Conservation (phyloP, 1,140 invertebrate genomes). For the Glossosoma conforme region DNA sequence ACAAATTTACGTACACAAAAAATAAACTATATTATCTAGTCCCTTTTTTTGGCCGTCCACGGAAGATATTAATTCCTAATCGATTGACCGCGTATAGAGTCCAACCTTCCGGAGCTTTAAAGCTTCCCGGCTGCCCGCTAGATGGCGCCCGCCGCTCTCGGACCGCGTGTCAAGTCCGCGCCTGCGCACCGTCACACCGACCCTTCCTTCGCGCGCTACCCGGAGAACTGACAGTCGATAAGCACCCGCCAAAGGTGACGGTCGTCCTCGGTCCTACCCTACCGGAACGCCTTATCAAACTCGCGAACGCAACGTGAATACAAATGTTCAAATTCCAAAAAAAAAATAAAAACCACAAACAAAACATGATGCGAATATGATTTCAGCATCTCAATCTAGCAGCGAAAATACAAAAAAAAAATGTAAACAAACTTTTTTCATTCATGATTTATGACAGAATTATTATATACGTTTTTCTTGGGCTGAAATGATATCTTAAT, state of each 20-base stretch:
- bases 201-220: constrained; percentile 13
- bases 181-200: neutral
- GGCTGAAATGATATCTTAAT: neutral
- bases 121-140: constrained; percentile 3
- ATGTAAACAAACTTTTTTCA: no score
- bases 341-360: neutral
- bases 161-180: constrained; percentile 15
- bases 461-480: neutral
- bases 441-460: no score
- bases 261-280: no score
- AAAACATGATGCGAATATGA: no score
- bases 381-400: no score
- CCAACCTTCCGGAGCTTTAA: neutral
- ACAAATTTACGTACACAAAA: no score
- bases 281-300: no score
- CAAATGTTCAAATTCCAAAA: no score
- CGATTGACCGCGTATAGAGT: constrained; percentile 7
- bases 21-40: no score
- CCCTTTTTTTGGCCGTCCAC: no score
- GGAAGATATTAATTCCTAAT: constrained; percentile 4
- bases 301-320: no score
- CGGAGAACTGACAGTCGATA: constrained; percentile 28
- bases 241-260: constrained; percentile 20
- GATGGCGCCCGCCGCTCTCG: constrained; percentile 7
- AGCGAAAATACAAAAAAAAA: no score